Percentiles rank a stretch among this genome's conserved stretches.
Evolutionary conservation across 2,888 invertebrate genomes (phyloP).

Genomic region (Dynastes tityus): DNA sequence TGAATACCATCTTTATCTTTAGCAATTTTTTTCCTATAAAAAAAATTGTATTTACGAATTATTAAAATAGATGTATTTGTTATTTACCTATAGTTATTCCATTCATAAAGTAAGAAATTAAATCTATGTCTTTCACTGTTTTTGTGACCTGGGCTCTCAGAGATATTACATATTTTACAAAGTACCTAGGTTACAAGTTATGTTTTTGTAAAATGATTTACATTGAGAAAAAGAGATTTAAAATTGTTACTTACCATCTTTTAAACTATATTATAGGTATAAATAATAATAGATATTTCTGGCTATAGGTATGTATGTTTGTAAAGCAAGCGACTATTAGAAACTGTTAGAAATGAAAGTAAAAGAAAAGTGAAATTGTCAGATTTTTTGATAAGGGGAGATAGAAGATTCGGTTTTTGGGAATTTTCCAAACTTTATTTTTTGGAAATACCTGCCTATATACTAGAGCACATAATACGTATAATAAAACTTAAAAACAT

Average conservation of each 20-base stretch:
- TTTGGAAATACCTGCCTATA: too few species aligned
- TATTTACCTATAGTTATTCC: constrained; percentile 57
- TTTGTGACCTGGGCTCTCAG: constrained; percentile 51
- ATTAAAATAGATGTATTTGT: neutral
- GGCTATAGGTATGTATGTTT: too few species aligned
- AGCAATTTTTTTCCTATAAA: constrained; percentile 58
- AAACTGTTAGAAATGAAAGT: too few species aligned
- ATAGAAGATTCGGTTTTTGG: too few species aligned
- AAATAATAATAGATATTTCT: too few species aligned
- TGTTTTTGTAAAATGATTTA: neutral
- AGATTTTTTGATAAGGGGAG: too few species aligned
- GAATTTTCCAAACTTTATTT: too few species aligned
- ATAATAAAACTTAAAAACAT: neutral
- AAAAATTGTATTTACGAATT: neutral
- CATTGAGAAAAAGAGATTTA: neutral
- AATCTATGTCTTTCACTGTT: constrained; percentile 55
- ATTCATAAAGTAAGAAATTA: constrained; percentile 58
- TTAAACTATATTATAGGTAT: neutral
- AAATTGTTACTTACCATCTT: constrained; percentile 12
- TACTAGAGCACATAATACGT: too few species aligned
- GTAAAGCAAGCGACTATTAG: too few species aligned
- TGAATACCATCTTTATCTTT: constrained; percentile 60
- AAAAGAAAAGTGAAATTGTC: too few species aligned
- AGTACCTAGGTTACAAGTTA: neutral
- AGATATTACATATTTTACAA: constrained; percentile 45